phyloP scores from a whole-genome alignment of 2,888 invertebrate genomes.

The Cantharis flavilabris region DNA sequence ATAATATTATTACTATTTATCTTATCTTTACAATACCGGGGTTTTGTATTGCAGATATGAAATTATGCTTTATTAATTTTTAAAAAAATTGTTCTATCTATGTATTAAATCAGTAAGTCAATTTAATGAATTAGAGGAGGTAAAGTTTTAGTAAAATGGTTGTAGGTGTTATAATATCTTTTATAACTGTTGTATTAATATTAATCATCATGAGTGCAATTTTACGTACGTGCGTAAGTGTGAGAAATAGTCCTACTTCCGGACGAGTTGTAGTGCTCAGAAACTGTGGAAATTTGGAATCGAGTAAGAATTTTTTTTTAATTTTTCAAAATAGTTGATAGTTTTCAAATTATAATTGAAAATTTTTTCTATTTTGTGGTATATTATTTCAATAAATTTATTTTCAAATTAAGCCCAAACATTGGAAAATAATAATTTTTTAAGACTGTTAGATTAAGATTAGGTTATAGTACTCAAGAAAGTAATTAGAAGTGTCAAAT shows the following conservation, averaged over 20 bases:
- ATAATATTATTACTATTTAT: constrained; percentile 6
- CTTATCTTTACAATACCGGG: constrained; percentile 6
- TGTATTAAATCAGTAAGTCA: not conserved
- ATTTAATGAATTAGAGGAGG: not conserved
- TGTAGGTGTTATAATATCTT: not conserved
- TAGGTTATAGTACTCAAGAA: no score
- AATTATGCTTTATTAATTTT: not conserved
- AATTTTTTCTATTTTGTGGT: no score
- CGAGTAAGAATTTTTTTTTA: not conserved
- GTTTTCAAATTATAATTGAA: not conserved
- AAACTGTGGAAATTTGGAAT: not conserved
- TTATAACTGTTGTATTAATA: not conserved
- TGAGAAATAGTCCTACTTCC: not conserved
- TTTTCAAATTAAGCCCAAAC: no score
- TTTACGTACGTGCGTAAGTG: not conserved
- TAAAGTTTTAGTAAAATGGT: not conserved
- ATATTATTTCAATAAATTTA: no score
- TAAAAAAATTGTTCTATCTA: not conserved
- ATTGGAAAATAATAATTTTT: no score
- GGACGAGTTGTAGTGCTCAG: not conserved
- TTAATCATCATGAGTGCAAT: not conserved
- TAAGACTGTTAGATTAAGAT: no score
- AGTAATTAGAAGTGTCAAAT: no score
- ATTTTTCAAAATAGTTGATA: not conserved
- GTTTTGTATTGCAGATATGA: not conserved